Evolutionary conservation across 2,113 vertebrate species (phyloP).

Genomic region (pig (Sus scrofa)): DNA sequence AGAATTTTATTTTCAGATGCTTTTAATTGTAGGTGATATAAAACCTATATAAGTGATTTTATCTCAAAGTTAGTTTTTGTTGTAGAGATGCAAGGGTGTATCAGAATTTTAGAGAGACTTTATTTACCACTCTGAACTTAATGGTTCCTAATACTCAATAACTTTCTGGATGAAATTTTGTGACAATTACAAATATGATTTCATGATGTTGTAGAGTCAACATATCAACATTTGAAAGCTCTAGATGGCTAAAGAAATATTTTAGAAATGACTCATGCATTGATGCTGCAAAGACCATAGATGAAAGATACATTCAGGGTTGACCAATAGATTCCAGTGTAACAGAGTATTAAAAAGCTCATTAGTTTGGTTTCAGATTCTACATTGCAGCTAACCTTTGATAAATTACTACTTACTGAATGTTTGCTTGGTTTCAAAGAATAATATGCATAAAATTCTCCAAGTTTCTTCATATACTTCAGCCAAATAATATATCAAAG

Average conservation of each 20-base stretch:
- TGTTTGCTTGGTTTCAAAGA: neutral
- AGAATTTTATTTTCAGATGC: neutral
- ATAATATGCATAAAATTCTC: neutral
- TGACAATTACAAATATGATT: neutral
- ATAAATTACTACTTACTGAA: neutral
- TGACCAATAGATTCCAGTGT: neutral
- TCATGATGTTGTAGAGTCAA: neutral
- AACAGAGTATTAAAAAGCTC: neutral
- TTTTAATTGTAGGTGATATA: slow-evolving; percentile 49
- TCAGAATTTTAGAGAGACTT: neutral
- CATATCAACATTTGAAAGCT: neutral
- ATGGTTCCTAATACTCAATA: neutral
- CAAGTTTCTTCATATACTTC: neutral
- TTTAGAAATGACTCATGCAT: neutral
- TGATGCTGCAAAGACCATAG: neutral
- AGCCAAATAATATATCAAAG: neutral
- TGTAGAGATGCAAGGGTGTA: neutral
- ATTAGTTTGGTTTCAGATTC: neutral
- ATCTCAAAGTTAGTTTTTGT: neutral
- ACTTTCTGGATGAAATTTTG: neutral
- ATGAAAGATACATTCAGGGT: neutral
- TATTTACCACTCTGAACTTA: neutral
- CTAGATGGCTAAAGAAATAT: neutral
- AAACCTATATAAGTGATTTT: neutral
- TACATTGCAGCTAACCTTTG: neutral